A percentile compares a stretch with the other conserved stretches of the same genome.
phyloP scores from a whole-genome alignment of 2,888 invertebrate genomes.

The Ophion ellenae region DNA sequence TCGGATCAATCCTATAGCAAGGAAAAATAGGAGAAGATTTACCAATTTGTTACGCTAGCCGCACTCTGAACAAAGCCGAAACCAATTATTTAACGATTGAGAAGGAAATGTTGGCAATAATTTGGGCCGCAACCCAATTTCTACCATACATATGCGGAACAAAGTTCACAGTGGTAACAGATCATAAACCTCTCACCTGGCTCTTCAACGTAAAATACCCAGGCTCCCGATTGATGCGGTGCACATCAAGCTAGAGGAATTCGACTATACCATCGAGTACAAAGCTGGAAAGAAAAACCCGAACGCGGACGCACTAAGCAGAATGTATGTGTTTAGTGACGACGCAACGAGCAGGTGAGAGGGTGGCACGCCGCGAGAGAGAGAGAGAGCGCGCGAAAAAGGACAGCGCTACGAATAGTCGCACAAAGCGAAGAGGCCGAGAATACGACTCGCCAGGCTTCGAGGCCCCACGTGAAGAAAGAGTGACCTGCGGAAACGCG shows the following conservation, averaged over 20 bases:
- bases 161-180: slow-evolving; percentile 73
- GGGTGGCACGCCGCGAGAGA: neutral
- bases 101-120: slow-evolving; percentile 68
- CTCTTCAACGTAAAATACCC: slow-evolving; percentile 31
- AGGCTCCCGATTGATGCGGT: slow-evolving; percentile 18
- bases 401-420: neutral
- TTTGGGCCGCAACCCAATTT: slow-evolving; percentile 74
- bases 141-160: slow-evolving; percentile 76
- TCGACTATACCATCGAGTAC: slow-evolving; percentile 21
- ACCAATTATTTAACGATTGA: slow-evolving; percentile 68
- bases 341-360: neutral
- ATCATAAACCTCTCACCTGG: slow-evolving; percentile 64
- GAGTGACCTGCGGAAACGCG: neutral
- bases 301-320: slow-evolving; percentile 27
- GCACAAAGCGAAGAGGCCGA: neutral
- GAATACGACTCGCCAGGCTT: neutral
- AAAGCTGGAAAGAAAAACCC: slow-evolving; percentile 30
- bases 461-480: neutral
- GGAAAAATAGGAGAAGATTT: slow-evolving; percentile 75
- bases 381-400: neutral
- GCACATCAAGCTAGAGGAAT: slow-evolving; percentile 8
- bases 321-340: neutral
- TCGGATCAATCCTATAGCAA: slow-evolving; percentile 76
- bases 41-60: slow-evolving; percentile 7
- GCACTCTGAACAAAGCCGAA: slow-evolving; percentile 73